A percentile compares a stretch with the other conserved stretches of the same genome.
phyloP scores from a whole-genome alignment of 2,888 invertebrate species.

The Scaptodrosophila latifasciaeformis region DNA sequence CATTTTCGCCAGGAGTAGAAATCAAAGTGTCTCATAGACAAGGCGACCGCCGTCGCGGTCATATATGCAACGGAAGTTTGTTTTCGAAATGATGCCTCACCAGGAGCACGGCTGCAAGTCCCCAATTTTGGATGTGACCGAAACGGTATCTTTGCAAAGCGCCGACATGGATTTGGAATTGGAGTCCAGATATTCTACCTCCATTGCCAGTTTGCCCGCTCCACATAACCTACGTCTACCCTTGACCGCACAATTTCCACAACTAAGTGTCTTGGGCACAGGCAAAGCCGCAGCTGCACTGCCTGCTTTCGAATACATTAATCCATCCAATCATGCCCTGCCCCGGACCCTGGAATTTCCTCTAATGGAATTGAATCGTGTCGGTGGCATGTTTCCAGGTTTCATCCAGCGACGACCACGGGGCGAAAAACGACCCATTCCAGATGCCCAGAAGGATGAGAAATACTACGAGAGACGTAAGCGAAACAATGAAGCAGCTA shows the following conservation, averaged over 20 bases:
- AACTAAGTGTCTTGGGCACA: constrained; percentile 33
- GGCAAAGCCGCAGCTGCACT: constrained; percentile 29
- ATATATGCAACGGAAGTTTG: constrained; percentile 33
- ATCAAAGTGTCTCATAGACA: constrained; percentile 26
- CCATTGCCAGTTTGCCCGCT: constrained; percentile 11
- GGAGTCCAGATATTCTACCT: constrained; percentile 21
- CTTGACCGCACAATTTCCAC: constrained; percentile 40
- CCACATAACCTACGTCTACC: constrained; percentile 41
- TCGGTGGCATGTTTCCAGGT: constrained; percentile 64
- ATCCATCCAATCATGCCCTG: constrained; percentile 51
- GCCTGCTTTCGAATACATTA: constrained; percentile 70
- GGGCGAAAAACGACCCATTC: constrained; percentile 90
- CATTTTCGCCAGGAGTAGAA: too few species aligned
- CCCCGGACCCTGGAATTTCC: constrained; percentile 58
- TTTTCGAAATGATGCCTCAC: not conserved
- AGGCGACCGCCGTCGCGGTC: constrained; percentile 40
- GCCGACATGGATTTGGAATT: constrained; percentile 38
- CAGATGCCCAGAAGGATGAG: constrained; percentile 89
- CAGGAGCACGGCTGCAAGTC: constrained; percentile 41
- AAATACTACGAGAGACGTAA: constrained; percentile 92
- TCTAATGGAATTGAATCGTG: constrained; percentile 69
- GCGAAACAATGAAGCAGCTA: constrained; percentile 93
- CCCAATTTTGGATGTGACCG: constrained; percentile 69
- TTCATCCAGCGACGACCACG: constrained; percentile 78
- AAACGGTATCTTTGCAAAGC: constrained; percentile 48